Base-by-base conservation (phyloP, 2,113 vertebrate species). In the Protobothrops flavoviridis region DNA sequence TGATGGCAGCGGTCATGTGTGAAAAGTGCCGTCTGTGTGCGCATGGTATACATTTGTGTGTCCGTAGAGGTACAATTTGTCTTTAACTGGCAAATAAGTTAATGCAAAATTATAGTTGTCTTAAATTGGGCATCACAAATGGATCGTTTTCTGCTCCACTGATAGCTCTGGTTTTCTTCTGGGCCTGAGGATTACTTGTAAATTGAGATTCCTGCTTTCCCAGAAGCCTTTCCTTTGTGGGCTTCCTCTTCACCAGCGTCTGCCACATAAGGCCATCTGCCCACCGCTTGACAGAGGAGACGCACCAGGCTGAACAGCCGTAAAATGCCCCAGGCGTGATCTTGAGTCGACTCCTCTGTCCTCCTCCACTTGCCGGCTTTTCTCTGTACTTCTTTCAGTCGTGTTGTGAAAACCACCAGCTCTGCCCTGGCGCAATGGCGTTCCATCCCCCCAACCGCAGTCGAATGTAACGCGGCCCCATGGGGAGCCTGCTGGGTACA, bases 251-350 rank as follows among this genome's bases (percentile, higher is more conserved):
- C 96, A 99, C 98, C 97, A 99, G 99, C 97, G 99, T 99, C 94
- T 99, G 99, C 98, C 99, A 99, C 96, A 99, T 99, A 95, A 99
- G 99, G 94, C 99, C 99, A 93, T 99, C 99, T 95, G 99, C 99
- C 99, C 99, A 99, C 97, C 99, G 99, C 94, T 99, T 99, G 94
- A 99, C 99, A 98, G 99, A 99, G 23, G 99, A 99, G 99, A 99
- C 96, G 99, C 99, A 94, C 99, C 99, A 88, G 99, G 99, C 97
- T 99, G 98, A 96, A 99, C 99, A 94, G 99, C 99, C 96, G 99
- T 99, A 97, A 99, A 99, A 97, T 99, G 99, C 95, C 99, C 99
- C 95, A 99, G 98, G 95, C 99, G 99, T 96, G 99, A 97, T 97
- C 99, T 97, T 97, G 94, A 99, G 99, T 98, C 99, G 99, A 99